Conservation (phyloP, 2,113 vertebrate genomes). For the Rhinopomastus cyanomelas region DNA sequence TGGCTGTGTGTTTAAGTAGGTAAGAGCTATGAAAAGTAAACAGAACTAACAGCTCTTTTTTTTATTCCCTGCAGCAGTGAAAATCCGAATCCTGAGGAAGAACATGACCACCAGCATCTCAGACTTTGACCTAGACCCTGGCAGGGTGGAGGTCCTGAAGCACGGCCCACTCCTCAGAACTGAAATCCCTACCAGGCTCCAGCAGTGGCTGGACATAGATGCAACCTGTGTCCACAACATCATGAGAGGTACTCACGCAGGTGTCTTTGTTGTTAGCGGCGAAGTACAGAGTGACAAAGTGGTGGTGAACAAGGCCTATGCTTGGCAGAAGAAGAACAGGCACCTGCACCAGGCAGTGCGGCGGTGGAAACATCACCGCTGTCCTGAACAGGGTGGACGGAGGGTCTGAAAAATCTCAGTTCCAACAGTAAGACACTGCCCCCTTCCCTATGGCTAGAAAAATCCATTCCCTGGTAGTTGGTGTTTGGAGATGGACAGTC, state of each 20-base stretch:
- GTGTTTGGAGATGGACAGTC: not conserved
- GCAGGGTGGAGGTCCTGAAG: constrained; percentile 81
- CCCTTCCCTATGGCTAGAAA: constrained; percentile 32
- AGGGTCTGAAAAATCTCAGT: not conserved
- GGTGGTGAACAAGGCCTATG: constrained; percentile 82
- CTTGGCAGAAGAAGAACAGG: constrained; percentile 80
- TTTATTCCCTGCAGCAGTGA: constrained; percentile 72
- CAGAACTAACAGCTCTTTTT: constrained; percentile 25
- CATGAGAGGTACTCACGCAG: constrained; percentile 72
- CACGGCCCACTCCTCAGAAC: constrained; percentile 75
- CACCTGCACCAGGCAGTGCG: constrained; percentile 76
- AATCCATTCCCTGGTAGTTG: constrained; percentile 8
- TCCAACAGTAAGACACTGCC: not conserved
- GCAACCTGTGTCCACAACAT: constrained; percentile 83
- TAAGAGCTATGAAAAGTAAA: not conserved
- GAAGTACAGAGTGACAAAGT: constrained; percentile 75
- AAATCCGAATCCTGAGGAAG: constrained; percentile 78
- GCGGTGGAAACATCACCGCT: constrained; percentile 81
- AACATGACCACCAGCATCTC: constrained; percentile 74
- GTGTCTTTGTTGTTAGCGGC: constrained; percentile 78
- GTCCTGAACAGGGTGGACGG: constrained; percentile 60
- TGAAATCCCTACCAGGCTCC: constrained; percentile 74
- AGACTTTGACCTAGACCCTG: constrained; percentile 75
- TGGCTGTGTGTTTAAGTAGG: not conserved
- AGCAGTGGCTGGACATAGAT: constrained; percentile 83